Evolutionary conservation across 2,888 invertebrate genomes (phyloP).

Genomic region (Cartodere bifasciata): DNA sequence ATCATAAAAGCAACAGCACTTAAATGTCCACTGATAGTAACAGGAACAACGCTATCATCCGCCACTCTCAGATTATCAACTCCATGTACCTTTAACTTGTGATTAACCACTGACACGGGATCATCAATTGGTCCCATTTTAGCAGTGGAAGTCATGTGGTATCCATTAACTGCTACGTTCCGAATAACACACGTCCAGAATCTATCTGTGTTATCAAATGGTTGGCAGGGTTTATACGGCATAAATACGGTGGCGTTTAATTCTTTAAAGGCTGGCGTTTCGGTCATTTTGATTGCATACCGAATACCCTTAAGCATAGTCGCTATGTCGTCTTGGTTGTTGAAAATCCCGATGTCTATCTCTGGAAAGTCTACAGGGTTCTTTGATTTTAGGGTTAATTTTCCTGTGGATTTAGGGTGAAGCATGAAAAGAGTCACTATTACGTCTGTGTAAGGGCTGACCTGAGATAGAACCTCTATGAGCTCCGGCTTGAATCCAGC

Average conservation of each 20-base stretch:
- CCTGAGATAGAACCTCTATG: no score
- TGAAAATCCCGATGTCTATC: constrained; percentile 20
- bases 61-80: constrained; percentile 44
- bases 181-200: constrained; percentile 38
- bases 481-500: no score
- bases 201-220: constrained; percentile 30
- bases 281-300: constrained; percentile 12
- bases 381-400: constrained; percentile 19
- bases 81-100: constrained; percentile 46
- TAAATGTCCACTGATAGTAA: constrained; percentile 50
- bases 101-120: constrained; percentile 49
- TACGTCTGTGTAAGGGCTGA: no score
- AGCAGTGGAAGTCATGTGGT: constrained; percentile 31
- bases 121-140: constrained; percentile 56
- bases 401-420: constrained; percentile 21
- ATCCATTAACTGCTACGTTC: constrained; percentile 14
- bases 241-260: constrained; percentile 37
- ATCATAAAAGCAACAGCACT: constrained; percentile 56
- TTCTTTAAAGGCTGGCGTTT: constrained; percentile 46
- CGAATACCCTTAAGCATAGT: constrained; percentile 48
- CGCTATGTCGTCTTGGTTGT: constrained; percentile 43
- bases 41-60: constrained; percentile 52
- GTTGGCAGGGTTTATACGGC: constrained; percentile 33
- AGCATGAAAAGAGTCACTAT: no score
- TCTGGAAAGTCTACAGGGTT: constrained; percentile 22